A percentile compares a stretch with the other conserved stretches of the same genome.
These are phyloP conservation scores for Leptinotarsa peninsularis DNA, from an alignment of 2,888 invertebrate genomes.

Conservation along the genomic window DNA sequence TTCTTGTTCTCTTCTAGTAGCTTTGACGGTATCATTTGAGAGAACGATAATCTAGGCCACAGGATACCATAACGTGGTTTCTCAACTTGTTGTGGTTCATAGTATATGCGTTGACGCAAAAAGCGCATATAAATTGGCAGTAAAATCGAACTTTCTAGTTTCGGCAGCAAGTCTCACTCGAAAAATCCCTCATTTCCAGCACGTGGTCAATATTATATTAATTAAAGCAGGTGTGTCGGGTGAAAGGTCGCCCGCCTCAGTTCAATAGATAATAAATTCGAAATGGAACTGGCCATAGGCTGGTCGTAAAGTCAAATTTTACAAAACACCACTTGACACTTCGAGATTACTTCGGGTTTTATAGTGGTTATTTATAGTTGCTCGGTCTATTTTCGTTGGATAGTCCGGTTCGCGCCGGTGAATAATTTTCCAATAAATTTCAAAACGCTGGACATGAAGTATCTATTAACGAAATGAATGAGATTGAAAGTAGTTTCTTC, in stretches of 20 bases:
- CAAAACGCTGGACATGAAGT: conserved; percentile 36
- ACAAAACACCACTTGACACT: conserved; percentile 43
- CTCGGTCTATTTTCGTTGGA: conserved; percentile 40
- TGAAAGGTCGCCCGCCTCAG: conserved; percentile 54
- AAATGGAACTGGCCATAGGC: conserved; percentile 43
- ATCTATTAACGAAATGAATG: conserved; percentile 40
- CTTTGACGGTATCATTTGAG: too few relatives aligned
- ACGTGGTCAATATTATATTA: conserved; percentile 61
- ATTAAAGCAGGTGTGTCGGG: conserved; percentile 60
- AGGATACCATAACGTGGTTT: not conserved
- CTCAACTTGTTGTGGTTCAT: not conserved
- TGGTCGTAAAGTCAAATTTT: conserved; percentile 44
- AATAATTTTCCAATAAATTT: conserved; percentile 40
- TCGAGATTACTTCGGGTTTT: conserved; percentile 43
- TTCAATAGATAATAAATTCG: conserved; percentile 49
- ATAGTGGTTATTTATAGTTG: conserved; percentile 39
- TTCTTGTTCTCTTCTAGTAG: too few relatives aligned
- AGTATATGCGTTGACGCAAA: conserved; percentile 22
- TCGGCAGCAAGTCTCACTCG: conserved; percentile 48
- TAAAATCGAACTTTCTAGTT: conserved; percentile 44
- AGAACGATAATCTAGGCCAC: not conserved
- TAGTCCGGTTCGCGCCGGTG: conserved; percentile 25
- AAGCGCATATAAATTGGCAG: conserved; percentile 47
- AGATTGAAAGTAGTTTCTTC: conserved; percentile 37
- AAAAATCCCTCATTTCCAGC: conserved; percentile 55